Evolutionary conservation across 1,140 invertebrate species (phyloP), one percentile per base, ranked within the genome.

Genomic region (Myzus persicae): DNA sequence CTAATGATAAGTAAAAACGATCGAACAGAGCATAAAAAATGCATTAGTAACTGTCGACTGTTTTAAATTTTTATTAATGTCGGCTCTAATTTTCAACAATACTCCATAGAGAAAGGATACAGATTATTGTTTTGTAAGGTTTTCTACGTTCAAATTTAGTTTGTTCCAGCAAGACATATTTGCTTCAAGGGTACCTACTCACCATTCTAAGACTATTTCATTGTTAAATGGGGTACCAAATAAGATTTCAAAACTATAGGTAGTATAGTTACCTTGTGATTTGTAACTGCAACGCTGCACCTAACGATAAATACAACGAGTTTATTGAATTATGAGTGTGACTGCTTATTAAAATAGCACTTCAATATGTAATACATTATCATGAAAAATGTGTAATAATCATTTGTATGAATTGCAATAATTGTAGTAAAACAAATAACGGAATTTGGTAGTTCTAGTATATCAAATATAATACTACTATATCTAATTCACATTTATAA

Each of bases 111-210:
- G 59, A 76, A 76, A 76, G 59, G 59, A n/a, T 76, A 76, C 36
- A 76, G n/a, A n/a, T n/a, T 76, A 76, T n/a, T n/a, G 11, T 76
- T 76, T 76, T 76, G 4, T 76, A 76, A 76, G 59, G 59, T 76
- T n/a, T n/a, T n/a, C n/a, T 76, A 18, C 59, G 20, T 76, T 76
- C 31, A 76, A 36, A 76, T n/a, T 76, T n/a, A 76, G 59, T n/a
- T 76, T 76, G 59, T 76, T 76, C 59, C 59, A n/a, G 59, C 59
- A 76, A 76, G 59, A 76, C 18, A 76, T 76, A 76, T 76, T 76
- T n/a, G n/a, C 59, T 76, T 76, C 59, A 76, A 76, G 59, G 59
- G 59, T 76, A 76, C 59, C 59, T 76, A 6, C 59, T 76, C 59
- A n/a, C 59, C 14, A n/a, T 76, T 76, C 59, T n/a, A n/a, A 76